Percentiles rank a stretch among this genome's conserved stretches.
phyloP scores from a whole-genome alignment of 2,113 vertebrate genomes.

The Dromaius novaehollandiae region DNA sequence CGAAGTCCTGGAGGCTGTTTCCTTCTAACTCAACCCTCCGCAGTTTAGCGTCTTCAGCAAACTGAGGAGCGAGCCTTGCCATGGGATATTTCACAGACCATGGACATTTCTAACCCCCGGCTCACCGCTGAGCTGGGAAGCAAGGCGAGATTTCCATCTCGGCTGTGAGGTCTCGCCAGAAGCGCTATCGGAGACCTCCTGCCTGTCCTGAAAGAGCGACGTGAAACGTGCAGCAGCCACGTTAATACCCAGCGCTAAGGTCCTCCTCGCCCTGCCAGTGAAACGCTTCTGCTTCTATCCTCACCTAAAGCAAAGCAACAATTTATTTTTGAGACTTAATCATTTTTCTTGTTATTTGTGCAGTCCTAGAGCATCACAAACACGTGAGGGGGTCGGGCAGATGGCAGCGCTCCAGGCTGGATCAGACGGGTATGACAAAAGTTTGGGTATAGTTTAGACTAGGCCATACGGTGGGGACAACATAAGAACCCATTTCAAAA shows the following conservation, averaged over 20 bases:
- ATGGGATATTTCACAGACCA: background rate
- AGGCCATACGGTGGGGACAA: background rate
- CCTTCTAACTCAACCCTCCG: background rate
- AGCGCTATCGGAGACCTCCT: background rate
- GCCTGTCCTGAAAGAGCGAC: background rate
- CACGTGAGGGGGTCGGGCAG: too few relatives aligned
- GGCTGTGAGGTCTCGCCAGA: background rate
- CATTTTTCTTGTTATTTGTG: background rate
- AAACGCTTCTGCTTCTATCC: background rate
- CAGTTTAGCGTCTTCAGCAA: background rate
- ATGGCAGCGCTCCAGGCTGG: too few relatives aligned
- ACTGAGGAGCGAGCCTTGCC: background rate
- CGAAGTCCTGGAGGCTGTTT: background rate
- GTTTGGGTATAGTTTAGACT: background rate
- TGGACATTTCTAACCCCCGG: background rate
- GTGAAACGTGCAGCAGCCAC: background rate
- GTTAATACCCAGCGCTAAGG: background rate
- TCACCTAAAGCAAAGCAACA: background rate
- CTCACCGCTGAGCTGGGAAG: background rate
- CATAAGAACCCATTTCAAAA: background rate
- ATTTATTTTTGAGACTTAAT: background rate
- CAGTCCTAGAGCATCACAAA: too few relatives aligned
- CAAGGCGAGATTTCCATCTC: background rate
- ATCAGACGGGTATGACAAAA: too few relatives aligned
- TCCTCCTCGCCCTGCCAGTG: fast-evolving